These are phyloP conservation scores for Sialis lutaria DNA, from an alignment of 2,888 invertebrate species.

Conservation along the genomic window DNA sequence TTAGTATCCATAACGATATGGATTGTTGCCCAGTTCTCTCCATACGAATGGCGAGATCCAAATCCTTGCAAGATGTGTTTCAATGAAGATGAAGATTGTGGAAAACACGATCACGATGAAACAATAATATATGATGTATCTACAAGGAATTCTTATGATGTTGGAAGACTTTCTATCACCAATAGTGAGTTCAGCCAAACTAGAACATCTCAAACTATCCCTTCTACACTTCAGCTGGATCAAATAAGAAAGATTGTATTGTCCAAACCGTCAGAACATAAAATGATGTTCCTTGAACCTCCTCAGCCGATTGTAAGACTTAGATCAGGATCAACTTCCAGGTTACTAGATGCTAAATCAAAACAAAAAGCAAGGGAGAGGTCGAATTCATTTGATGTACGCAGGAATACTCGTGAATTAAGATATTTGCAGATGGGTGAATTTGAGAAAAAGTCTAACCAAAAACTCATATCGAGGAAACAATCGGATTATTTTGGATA, in stretches of 20 bases:
- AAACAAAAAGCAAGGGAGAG: neutral
- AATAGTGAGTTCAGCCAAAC: neutral
- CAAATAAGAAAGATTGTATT: neutral
- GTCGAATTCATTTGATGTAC: neutral
- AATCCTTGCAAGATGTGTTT: constrained; percentile 30
- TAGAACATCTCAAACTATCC: neutral
- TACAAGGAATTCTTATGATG: neutral
- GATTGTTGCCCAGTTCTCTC: constrained; percentile 70
- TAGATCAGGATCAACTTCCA: neutral
- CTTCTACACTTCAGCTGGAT: neutral
- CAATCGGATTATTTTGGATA: neutral
- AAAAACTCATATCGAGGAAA: neutral
- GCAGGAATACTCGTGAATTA: neutral
- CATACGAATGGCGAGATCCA: constrained; percentile 60
- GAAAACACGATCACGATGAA: constrained; percentile 12
- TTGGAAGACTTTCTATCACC: neutral
- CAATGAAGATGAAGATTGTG: constrained; percentile 16
- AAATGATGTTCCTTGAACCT: neutral
- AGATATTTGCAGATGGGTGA: too few relatives aligned
- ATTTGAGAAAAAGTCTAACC: too few relatives aligned
- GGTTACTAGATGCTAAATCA: neutral
- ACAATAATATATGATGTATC: constrained; percentile 17
- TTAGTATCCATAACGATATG: constrained; percentile 66
- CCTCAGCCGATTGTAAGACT: neutral
- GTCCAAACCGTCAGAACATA: neutral